Conservation (phyloP, 1,140 invertebrate genomes). For the Eupristina koningsbergeri region DNA sequence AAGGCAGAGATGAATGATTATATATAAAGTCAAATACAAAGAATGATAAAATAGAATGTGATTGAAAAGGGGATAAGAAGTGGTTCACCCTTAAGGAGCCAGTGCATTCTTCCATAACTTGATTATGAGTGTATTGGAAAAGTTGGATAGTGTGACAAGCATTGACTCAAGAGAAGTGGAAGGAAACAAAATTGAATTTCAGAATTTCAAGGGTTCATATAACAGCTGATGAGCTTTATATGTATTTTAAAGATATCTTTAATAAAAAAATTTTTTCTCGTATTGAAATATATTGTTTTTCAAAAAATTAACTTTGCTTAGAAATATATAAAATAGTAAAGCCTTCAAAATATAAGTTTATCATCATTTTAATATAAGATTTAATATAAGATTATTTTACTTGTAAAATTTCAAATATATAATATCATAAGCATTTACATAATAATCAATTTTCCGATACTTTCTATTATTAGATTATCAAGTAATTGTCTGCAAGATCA, state of each 20-base stretch:
- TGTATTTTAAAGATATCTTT: not conserved
- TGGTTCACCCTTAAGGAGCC: not conserved
- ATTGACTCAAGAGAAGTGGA: not conserved
- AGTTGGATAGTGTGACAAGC: not conserved
- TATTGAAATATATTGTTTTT: not conserved
- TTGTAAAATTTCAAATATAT: too few relatives aligned
- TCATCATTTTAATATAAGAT: too few relatives aligned
- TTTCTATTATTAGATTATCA: too few relatives aligned
- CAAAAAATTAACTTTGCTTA: too few relatives aligned
- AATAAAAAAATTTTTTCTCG: not conserved
- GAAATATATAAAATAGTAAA: too few relatives aligned
- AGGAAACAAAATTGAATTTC: conserved; percentile 32
- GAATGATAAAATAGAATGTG: not conserved
- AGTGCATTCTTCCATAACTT: conserved; percentile 30
- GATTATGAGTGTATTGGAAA: conserved; percentile 40
- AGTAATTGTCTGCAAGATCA: too few relatives aligned
- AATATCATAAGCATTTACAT: too few relatives aligned
- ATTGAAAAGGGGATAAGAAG: not conserved
- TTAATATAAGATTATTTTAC: too few relatives aligned
- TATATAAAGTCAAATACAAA: not conserved
- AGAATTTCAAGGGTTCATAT: not conserved
- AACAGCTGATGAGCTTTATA: not conserved
- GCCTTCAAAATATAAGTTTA: too few relatives aligned
- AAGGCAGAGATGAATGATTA: not conserved
- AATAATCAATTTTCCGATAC: too few relatives aligned